These are phyloP conservation scores for Hypsopygia costalis DNA, from an alignment of 2,888 invertebrate genomes.

Conservation along the genomic window DNA sequence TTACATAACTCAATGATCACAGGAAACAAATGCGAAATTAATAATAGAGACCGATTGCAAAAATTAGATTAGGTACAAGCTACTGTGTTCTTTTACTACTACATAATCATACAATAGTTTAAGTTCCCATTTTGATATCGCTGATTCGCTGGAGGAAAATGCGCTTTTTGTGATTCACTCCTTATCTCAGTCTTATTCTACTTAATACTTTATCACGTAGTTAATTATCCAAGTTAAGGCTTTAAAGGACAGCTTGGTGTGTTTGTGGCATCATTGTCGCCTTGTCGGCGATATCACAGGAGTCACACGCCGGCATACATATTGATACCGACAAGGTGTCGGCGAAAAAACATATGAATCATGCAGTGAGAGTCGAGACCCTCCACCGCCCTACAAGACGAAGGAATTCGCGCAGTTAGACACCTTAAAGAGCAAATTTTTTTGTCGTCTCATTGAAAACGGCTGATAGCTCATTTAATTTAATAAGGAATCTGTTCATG, in stretches of 20 bases:
- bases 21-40: too few relatives aligned
- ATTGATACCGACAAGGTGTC: slow-evolving; percentile 73
- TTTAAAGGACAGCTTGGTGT: neutral
- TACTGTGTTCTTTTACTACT: too few relatives aligned
- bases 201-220: neutral
- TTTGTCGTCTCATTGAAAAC: slow-evolving; percentile 58
- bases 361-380: slow-evolving; percentile 76
- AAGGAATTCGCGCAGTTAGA: slow-evolving; percentile 69
- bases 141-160: too few relatives aligned
- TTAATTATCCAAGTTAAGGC: too few relatives aligned
- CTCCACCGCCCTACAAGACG: slow-evolving; percentile 62
- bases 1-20: too few relatives aligned
- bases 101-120: too few relatives aligned
- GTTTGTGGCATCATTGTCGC: slow-evolving; percentile 6
- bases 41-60: too few relatives aligned
- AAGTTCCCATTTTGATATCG: too few relatives aligned
- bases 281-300: slow-evolving; percentile 60
- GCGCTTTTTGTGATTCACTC: too few relatives aligned
- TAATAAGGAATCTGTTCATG: slow-evolving; percentile 52
- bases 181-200: too few relatives aligned
- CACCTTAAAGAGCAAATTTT: slow-evolving; percentile 57
- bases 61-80: too few relatives aligned
- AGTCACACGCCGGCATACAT: slow-evolving; percentile 64
- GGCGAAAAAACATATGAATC: slow-evolving; percentile 74
- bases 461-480: slow-evolving; percentile 72